Evolutionary conservation across 2,797 vertebrate species (phyloP).

Genomic region (Phataginus tetradactyla): DNA sequence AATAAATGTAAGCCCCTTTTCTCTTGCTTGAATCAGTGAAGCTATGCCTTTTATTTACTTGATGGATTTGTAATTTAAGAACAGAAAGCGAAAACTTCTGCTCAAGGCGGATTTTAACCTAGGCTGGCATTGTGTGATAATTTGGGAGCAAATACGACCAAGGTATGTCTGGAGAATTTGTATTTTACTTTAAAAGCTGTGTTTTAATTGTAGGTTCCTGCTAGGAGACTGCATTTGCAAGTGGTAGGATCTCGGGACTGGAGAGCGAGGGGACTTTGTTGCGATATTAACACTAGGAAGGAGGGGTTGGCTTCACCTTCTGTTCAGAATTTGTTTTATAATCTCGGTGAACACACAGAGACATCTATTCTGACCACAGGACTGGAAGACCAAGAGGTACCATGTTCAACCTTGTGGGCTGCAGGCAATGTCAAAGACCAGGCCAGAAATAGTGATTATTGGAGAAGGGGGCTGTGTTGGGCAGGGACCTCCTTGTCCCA

Average conservation of each 20-base stretch:
- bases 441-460: not conserved
- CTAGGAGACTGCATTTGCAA: not conserved
- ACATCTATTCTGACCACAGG: not conserved
- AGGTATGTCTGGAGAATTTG: not conserved
- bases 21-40: not conserved
- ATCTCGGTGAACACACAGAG: not conserved
- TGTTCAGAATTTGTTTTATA: not conserved
- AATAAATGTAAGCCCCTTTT: not conserved
- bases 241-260: not conserved
- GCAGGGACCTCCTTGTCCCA: not conserved
- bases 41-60: not conserved
- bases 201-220: not conserved
- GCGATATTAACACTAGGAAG: not conserved
- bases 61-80: not conserved
- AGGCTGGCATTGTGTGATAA: accelerated
- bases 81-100: not conserved
- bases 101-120: not conserved
- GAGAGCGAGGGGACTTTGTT: not conserved
- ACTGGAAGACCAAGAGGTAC: not conserved
- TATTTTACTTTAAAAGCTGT: not conserved
- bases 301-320: accelerated
- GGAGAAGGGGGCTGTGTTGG: not conserved
- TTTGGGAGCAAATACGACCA: not conserved
- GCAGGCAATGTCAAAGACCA: not conserved
- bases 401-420: not conserved